Percentiles rank a stretch among this genome's conserved stretches.
phyloP scores from a whole-genome alignment of 1,140 invertebrate genomes.

The Parapsyche elsis region DNA sequence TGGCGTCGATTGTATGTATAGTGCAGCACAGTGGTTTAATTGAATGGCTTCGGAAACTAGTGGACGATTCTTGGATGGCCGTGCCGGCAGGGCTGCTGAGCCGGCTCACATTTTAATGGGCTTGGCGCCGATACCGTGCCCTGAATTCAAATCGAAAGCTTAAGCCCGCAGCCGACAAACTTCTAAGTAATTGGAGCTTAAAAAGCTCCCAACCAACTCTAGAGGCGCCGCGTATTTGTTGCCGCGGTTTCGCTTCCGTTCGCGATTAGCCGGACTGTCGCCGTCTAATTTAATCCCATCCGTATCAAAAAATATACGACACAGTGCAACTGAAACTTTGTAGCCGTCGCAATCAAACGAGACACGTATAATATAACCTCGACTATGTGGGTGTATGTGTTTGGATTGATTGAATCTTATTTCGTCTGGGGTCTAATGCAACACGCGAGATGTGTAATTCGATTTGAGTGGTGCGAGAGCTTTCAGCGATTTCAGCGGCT shows the following conservation, averaged over 20 bases:
- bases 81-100: constrained; percentile 31
- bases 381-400: no score
- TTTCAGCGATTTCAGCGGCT: no score
- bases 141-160: constrained; percentile 55
- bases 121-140: constrained; percentile 47
- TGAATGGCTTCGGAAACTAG: constrained; percentile 52
- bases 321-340: no score
- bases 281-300: no score
- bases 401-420: no score
- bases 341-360: no score
- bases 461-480: no score
- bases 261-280: not conserved
- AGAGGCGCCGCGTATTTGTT: not conserved
- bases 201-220: constrained; percentile 34
- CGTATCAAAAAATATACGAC: no score
- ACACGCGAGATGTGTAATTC: no score
- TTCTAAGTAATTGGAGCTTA: constrained; percentile 50
- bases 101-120: constrained; percentile 55
- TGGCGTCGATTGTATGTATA: not conserved
- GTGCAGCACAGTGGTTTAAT: constrained; percentile 40
- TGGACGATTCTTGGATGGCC: not conserved
- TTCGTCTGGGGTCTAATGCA: no score
- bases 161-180: constrained; percentile 38
- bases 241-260: constrained; percentile 10
- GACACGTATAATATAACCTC: no score